phyloP scores from a whole-genome alignment of 2,113 vertebrate genomes.

The Labeo catla region DNA sequence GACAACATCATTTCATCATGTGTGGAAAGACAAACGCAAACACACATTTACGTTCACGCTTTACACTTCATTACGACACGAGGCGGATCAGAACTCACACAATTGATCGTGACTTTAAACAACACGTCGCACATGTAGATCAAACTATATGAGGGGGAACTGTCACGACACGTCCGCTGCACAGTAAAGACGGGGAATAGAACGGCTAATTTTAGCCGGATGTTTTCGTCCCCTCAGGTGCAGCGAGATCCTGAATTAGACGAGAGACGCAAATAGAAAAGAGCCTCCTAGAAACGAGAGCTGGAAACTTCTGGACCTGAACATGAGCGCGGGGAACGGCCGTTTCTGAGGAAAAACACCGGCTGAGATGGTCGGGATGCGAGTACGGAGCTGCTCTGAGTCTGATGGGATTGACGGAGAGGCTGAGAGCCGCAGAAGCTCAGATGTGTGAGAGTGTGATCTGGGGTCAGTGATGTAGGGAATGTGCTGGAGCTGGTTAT shows the following conservation, averaged over 20 bases:
- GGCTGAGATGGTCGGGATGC: not conserved
- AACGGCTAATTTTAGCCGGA: not conserved
- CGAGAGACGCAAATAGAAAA: not conserved
- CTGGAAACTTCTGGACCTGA: not conserved
- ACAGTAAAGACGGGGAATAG: not conserved
- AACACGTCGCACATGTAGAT: not conserved
- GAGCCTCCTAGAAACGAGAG: not conserved
- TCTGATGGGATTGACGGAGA: not conserved
- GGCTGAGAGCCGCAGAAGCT: not conserved
- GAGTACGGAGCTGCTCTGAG: not conserved
- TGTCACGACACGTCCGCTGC: not conserved
- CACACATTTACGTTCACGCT: not conserved
- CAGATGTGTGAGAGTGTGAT: not conserved
- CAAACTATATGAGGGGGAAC: not conserved
- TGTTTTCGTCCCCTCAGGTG: not conserved
- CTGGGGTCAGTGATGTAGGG: not conserved
- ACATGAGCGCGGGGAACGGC: not conserved
- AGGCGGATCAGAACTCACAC: too few species aligned
- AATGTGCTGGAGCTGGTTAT: constrained; percentile 3
- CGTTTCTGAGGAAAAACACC: not conserved
- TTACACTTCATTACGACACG: not conserved
- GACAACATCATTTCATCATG: not conserved
- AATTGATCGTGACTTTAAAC: not conserved
- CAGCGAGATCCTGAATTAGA: constrained; percentile 3
- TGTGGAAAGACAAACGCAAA: not conserved